Conservation (phyloP, 1,140 invertebrate genomes). For the Daktulosphaira vitifoliae region DNA sequence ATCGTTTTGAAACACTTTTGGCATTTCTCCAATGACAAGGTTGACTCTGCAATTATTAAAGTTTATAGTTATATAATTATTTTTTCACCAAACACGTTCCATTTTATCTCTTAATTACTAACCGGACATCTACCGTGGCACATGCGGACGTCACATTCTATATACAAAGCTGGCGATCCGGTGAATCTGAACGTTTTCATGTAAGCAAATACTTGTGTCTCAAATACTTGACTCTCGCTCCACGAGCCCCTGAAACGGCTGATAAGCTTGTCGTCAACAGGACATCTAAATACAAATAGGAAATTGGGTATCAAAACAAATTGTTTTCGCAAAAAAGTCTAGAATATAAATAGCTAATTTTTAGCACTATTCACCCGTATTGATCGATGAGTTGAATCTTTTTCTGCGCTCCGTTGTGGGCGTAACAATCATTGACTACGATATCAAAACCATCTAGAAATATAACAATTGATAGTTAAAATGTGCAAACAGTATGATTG, state of each 20-base stretch:
- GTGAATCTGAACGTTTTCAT: conserved; percentile 93
- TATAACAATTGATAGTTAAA: conserved; percentile 35
- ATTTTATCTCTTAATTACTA: no score
- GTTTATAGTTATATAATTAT: no score
- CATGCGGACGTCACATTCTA: conserved; percentile 90
- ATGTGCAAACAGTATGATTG: background rate
- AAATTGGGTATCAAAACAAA: background rate
- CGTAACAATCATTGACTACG: conserved; percentile 90
- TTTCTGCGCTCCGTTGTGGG: conserved; percentile 87
- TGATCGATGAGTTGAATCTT: conserved; percentile 86
- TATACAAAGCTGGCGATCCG: conserved; percentile 83
- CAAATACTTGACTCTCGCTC: conserved; percentile 79
- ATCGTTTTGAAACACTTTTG: conserved; percentile 59
- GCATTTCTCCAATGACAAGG: conserved; percentile 86
- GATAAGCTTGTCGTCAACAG: conserved; percentile 85
- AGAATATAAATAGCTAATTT: background rate
- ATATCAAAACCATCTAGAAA: conserved; percentile 84
- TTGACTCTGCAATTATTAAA: conserved; percentile 64
- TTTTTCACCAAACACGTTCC: no score
- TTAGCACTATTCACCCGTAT: conserved; percentile 66
- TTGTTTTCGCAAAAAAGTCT: background rate
- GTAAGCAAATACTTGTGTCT: conserved; percentile 87
- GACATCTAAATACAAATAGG: conserved; percentile 56
- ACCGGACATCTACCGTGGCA: conserved; percentile 89
- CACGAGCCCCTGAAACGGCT: conserved; percentile 85